A percentile compares a stretch with the other conserved stretches of the same genome.
Conservation (phyloP, 2,888 invertebrate genomes). For the Diarsia mendica region DNA sequence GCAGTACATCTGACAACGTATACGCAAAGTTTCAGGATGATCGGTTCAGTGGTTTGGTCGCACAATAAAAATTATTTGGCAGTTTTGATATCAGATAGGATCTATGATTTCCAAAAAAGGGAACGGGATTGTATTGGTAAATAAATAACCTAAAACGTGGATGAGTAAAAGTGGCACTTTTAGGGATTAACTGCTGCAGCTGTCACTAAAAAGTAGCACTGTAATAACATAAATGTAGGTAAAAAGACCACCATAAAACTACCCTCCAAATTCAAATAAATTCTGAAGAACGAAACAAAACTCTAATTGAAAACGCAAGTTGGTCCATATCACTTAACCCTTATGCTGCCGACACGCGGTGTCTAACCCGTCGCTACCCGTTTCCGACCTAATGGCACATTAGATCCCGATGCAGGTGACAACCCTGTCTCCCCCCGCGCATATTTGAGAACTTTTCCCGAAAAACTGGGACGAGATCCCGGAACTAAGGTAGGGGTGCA, state of each 20-base stretch:
- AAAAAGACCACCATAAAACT: slow-evolving; percentile 15
- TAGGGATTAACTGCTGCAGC: background rate
- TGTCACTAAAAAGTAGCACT: background rate
- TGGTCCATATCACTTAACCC: slow-evolving; percentile 66
- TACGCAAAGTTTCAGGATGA: too few relatives aligned
- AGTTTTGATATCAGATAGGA: background rate
- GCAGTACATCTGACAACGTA: too few relatives aligned
- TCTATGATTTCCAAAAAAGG: background rate
- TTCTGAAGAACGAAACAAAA: slow-evolving; percentile 56
- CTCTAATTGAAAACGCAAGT: slow-evolving; percentile 70
- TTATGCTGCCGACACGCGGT: slow-evolving; percentile 59
- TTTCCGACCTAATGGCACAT: slow-evolving; percentile 86
- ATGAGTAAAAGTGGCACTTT: too few relatives aligned
- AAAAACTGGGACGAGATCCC: slow-evolving; percentile 61
- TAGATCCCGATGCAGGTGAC: slow-evolving; percentile 85
- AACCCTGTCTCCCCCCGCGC: slow-evolving; percentile 83
- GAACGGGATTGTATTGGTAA: background rate
- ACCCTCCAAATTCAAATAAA: slow-evolving; percentile 45
- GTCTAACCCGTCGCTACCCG: slow-evolving; percentile 65
- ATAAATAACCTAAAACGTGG: background rate
- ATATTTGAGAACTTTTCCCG: slow-evolving; percentile 83
- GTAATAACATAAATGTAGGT: background rate
- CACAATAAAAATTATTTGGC: too few relatives aligned
- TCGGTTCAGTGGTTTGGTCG: too few relatives aligned
- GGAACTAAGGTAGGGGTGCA: slow-evolving; percentile 60